Base-by-base conservation (phyloP, 2,113 vertebrate species). In the Procavia capensis region DNA sequence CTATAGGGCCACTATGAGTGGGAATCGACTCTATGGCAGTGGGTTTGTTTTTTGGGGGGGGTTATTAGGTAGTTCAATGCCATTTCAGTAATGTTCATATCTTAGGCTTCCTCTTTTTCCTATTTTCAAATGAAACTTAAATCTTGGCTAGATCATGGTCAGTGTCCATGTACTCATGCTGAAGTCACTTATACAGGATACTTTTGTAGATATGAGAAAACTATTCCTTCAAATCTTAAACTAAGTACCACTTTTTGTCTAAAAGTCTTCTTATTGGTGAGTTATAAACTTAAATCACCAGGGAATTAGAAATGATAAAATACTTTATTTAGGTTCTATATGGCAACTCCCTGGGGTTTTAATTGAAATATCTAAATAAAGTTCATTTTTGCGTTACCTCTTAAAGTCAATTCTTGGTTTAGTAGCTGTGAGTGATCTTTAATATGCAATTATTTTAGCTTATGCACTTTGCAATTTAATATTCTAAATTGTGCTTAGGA, bases 281-380 rank as follows among this genome's bases (percentile, higher is more conserved):
- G 16, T 72, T 95, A 92, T 72, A 85, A 93, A 24, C 50, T 91
- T 96, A 43, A 91, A 64, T 86, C 34, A 86, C 20, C 59, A 85
- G 74, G 50, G 27, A 63, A 96, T 82, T 95, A 85, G 9, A 91
- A 82, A 89, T 90, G 39, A 63, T 89, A 85, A 81, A 31, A 93
- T 57, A 63, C 22, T 47, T 85, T 87, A 41, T 78, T 91, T 89
- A 89, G 75, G 34, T 85, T 70, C 43, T 80, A 25, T 59, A 66
- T 72, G 9, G 27, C 50, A 96, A 59, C 50, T 81, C 59, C 63
- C 75, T 82, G 45, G 66, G 59, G 43, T 14, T 95, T 93, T 75
- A 79, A 95, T 80, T 89, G 87, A 96, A 88, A 70, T 82, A 82
- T 95, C 50, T 89, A 96, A 94, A 90, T 64, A 95, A 88, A 85